Percentiles rank a stretch among this genome's conserved stretches.
Conservation (phyloP, 2,113 vertebrate genomes). For the Burhinus oedicnemus region DNA sequence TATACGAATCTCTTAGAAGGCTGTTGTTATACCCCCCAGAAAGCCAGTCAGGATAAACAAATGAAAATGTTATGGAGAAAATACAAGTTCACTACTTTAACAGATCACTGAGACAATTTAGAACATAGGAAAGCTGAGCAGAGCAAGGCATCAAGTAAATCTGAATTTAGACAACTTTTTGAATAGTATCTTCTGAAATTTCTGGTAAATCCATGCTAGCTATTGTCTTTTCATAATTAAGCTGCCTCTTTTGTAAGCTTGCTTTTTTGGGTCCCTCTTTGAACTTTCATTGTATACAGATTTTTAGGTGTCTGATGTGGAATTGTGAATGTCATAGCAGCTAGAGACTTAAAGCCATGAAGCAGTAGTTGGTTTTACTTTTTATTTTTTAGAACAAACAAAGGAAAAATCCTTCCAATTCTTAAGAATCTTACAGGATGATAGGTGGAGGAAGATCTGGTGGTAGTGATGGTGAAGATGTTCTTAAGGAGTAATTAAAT, state of each 20-base stretch:
- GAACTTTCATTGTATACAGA: background rate
- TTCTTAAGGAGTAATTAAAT: background rate
- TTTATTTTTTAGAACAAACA: background rate
- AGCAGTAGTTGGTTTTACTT: background rate
- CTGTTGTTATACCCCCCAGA: background rate
- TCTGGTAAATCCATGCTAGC: background rate
- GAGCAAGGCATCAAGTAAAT: background rate
- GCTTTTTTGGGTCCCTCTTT: background rate
- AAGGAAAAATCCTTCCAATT: background rate
- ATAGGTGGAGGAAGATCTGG: background rate
- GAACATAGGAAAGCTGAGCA: background rate
- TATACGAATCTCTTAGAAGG: background rate
- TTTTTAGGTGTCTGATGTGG: background rate
- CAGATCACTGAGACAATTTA: background rate
- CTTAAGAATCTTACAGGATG: background rate
- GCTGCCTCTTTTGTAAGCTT: background rate
- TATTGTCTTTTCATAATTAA: background rate
- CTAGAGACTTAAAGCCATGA: background rate
- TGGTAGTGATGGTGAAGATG: background rate
- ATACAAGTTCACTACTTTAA: background rate
- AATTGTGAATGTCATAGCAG: background rate
- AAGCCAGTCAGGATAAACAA: background rate
- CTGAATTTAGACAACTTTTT: background rate
- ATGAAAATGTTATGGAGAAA: background rate
- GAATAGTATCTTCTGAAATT: background rate